Conservation (phyloP, 2,113 vertebrate genomes). For the Raja brachyura region DNA sequence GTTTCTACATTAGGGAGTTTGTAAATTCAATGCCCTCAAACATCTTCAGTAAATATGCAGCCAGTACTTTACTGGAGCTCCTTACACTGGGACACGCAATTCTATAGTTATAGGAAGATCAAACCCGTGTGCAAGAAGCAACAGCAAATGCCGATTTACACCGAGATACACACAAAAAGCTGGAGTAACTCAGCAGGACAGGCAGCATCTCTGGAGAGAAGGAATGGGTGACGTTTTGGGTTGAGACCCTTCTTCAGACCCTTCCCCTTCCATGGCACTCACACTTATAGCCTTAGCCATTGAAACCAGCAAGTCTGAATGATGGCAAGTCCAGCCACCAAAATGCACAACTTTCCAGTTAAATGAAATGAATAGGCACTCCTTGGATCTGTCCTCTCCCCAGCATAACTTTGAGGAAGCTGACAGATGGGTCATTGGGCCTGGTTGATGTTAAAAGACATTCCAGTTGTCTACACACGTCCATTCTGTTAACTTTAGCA, state of each 20-base stretch:
- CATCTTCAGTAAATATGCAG: background rate
- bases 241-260: too few relatives aligned
- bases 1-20: background rate
- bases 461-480: background rate
- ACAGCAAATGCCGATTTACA: too few relatives aligned
- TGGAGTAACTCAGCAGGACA: too few relatives aligned
- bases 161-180: too few relatives aligned
- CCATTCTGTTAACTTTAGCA: slow-evolving; percentile 12
- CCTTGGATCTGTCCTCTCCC: background rate
- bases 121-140: too few relatives aligned
- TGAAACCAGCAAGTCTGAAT: background rate
- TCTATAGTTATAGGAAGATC: background rate
- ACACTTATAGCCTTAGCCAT: background rate
- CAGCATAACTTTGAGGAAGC: slow-evolving; percentile 3
- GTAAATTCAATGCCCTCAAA: background rate
- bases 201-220: too few relatives aligned
- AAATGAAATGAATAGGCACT: background rate
- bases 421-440: background rate
- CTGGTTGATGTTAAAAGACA: background rate
- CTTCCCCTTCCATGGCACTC: background rate
- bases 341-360: slow-evolving; percentile 6
- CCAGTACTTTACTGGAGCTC: background rate
- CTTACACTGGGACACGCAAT: too few relatives aligned
- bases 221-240: too few relatives aligned
- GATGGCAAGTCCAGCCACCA: background rate